Base-by-base conservation (phyloP, 2,797 vertebrate species). In the Gorsachius magnificus region DNA sequence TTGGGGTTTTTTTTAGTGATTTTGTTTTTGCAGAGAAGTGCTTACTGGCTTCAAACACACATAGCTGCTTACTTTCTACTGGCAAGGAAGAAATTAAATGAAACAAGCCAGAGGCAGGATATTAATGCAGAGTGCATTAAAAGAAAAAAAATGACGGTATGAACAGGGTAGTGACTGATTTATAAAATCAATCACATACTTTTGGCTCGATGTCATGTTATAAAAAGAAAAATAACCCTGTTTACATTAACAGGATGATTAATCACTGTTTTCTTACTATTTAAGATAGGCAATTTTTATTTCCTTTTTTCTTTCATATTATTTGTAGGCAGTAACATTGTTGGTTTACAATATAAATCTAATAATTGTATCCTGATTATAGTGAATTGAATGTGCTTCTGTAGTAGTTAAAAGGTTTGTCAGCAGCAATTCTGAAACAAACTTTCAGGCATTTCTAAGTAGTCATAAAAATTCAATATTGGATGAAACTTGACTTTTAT, bases 221-320 rank as follows among this genome's bases (percentile, higher is more conserved):
- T 83, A 86, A 96, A 96, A 96, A 97, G 90, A 95, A 89, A 96
- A 96, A 96, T 96, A 86, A 96, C 89, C 82, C 89, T 97, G 90
- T 96, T 96, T 96, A 93, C 69, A 93, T 89, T 90, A 95, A 96
- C 43, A 94, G 60, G 93, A 95, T 97, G 96, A 97, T 96, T 91
- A 97, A 95, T 96, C 91, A 89, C 83, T 77, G 17, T 79, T 96
- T 93, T 88, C 43, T 81, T 91, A 22, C 61, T 75, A 43, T 89
- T 96, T 85, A 92, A 88, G 85, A 89, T 51, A 78, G 41, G n/a
- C 20, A 20, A 71, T 90, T 92, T 92, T 85, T 89, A 35, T 83
- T 91, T 41, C 56, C 70, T 65, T 83, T 83, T 68, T 78, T 77
- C 45, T 81, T 82, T 76, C 41, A 28, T 90, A 45, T 69, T 68